Percentiles rank a stretch among this genome's conserved stretches.
Evolutionary conservation across 2,113 vertebrate genomes (phyloP).

Genomic region (Corydoras maculifer): DNA sequence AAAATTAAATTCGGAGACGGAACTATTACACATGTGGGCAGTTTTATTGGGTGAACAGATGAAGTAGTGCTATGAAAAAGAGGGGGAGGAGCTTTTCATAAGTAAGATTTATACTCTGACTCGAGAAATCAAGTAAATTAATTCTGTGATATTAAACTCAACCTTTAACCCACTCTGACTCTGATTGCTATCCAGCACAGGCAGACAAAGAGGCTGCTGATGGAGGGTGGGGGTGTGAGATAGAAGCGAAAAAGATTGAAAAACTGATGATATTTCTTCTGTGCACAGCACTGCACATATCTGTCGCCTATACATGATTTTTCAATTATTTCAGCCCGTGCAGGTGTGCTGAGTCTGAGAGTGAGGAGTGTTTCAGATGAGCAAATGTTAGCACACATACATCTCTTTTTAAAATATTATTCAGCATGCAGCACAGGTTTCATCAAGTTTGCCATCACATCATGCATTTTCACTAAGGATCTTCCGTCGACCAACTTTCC

Average conservation of each 20-base stretch:
- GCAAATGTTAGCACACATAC: slow-evolving; percentile 35
- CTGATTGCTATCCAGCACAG: slow-evolving; percentile 43
- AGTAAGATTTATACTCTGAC: slow-evolving; percentile 50
- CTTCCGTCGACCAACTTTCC: slow-evolving; percentile 1
- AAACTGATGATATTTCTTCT: slow-evolving; percentile 46
- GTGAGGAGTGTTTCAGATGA: slow-evolving; percentile 29
- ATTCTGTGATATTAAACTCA: slow-evolving; percentile 62
- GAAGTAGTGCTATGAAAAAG: slow-evolving; percentile 45
- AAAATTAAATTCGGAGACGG: slow-evolving; percentile 48
- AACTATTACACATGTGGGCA: slow-evolving; percentile 47
- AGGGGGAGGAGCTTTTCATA: slow-evolving; percentile 47
- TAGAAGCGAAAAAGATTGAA: slow-evolving; percentile 35
- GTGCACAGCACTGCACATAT: slow-evolving; percentile 23
- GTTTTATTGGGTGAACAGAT: slow-evolving; percentile 46
- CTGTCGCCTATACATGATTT: slow-evolving; percentile 41
- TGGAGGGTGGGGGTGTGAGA: slow-evolving; percentile 15
- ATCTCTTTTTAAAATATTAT: slow-evolving; percentile 43
- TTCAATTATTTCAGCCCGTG: slow-evolving; percentile 46
- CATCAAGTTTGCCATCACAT: slow-evolving; percentile 49
- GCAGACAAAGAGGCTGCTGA: slow-evolving; percentile 47
- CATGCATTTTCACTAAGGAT: slow-evolving; percentile 50
- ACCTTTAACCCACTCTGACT: slow-evolving; percentile 53
- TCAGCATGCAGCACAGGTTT: slow-evolving; percentile 32
- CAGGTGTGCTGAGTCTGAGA: slow-evolving; percentile 35
- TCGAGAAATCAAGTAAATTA: slow-evolving; percentile 52